These are phyloP conservation scores for Myxocyprinus asiaticus DNA, from an alignment of 2,113 vertebrate species.

Conservation along the genomic window DNA sequence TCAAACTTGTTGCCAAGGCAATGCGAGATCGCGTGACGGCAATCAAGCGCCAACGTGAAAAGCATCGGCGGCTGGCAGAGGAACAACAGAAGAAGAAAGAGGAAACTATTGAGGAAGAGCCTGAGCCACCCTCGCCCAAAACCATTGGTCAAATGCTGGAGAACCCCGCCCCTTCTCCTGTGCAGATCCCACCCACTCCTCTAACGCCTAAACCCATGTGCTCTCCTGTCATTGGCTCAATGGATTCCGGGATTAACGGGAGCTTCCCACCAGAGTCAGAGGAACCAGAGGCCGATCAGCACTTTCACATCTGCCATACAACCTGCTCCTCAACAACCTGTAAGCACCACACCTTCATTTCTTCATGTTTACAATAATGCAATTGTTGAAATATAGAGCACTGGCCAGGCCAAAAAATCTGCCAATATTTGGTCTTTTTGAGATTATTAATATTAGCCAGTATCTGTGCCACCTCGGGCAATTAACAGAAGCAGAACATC, in stretches of 20 bases:
- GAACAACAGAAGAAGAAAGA: slow-evolving; percentile 66
- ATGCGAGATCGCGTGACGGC: slow-evolving; percentile 87
- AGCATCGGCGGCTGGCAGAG: slow-evolving; percentile 76
- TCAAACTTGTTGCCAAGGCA: slow-evolving; percentile 93
- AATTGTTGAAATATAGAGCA: not conserved
- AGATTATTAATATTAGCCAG: too few relatives aligned
- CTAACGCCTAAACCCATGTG: slow-evolving; percentile 50
- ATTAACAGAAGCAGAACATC: too few relatives aligned
- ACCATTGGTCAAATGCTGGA: slow-evolving; percentile 49
- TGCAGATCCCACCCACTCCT: slow-evolving; percentile 65
- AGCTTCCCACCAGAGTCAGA: slow-evolving; percentile 80
- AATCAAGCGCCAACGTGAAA: slow-evolving; percentile 92
- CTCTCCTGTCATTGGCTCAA: slow-evolving; percentile 45
- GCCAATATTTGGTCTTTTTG: too few relatives aligned
- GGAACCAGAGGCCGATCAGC: slow-evolving; percentile 91
- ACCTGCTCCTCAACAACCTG: slow-evolving; percentile 92
- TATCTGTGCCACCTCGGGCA: too few relatives aligned
- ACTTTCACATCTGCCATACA: slow-evolving; percentile 82
- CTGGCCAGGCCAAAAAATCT: too few relatives aligned
- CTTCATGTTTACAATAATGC: not conserved
- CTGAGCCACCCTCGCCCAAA: slow-evolving; percentile 38
- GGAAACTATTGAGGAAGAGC: slow-evolving; percentile 68
- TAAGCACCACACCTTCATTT: slow-evolving; percentile 61
- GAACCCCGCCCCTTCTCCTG: slow-evolving; percentile 51
- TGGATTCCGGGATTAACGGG: slow-evolving; percentile 63